Evolutionary conservation across 2,888 invertebrate genomes (phyloP), one percentile per base, ranked within the genome.

Genomic region (Dryadula phaetusa): DNA sequence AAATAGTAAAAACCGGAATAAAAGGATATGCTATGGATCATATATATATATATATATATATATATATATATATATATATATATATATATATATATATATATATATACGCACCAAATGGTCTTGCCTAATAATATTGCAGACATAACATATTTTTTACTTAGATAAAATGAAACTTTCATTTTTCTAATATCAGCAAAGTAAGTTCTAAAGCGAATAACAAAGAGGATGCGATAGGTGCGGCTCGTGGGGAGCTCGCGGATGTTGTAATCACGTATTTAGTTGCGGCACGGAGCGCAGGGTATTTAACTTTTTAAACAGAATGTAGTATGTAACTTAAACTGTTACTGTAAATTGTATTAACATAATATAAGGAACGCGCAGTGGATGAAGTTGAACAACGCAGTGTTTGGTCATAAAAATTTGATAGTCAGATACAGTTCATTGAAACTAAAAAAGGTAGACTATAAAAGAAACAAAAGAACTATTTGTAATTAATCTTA

Each of bases 181-280:
- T 40, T 54, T 56, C 54, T 20, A 34, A 56, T 56, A 56, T 56
- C 14, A 56, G 54, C 22, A 37, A 56, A 40, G 25, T 56, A 56
- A 22, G 22, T 40, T 40, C 5, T 40, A n/a, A 40, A 40, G 56
- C 22, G 22, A 56, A 40, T n/a, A 56, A 56, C 54, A 40, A 22
- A 56, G 56, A 56, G 40, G 32, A 52, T 52, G 18, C 52, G 16
- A 32, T 28, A 53, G 52, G 52, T 53, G 16, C 3, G 40, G 34
- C 56, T 20, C 34, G 37, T 37, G 22, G 37, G 56, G 22, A 56
- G n/a, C 22, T 12, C n/a, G 37, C 10, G 22, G 37, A 22, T 56
- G 56, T 56, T 56, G 56, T 56, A 56, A 56, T 56, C 40, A 56
- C 56, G 56, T 56, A 56, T 56, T 56, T 22, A 56, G 40, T 40